Evolutionary conservation across 2,113 vertebrate genomes (phyloP).

Genomic region (Seriola aureovittata): DNA sequence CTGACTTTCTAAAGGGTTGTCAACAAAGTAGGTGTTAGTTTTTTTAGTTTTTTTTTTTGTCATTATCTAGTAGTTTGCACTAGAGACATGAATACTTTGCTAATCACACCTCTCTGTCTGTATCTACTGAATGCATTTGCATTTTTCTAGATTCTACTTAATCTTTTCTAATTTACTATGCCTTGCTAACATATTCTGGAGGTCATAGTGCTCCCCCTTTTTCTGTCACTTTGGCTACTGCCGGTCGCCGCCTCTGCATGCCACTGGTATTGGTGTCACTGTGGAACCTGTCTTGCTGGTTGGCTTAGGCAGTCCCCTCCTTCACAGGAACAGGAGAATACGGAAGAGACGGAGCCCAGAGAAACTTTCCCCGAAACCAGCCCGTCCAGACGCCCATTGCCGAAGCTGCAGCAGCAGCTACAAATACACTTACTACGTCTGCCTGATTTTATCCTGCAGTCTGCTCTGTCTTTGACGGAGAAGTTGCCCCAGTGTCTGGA

Average conservation of each 20-base stretch:
- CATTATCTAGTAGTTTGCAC: background rate
- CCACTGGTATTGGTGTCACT: conserved; percentile 70
- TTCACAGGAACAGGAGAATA: conserved; percentile 77
- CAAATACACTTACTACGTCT: conserved; percentile 79
- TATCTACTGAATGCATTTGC: conserved; percentile 22
- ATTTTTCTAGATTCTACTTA: conserved; percentile 9
- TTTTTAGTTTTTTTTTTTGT: background rate
- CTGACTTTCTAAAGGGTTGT: background rate
- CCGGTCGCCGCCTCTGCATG: conserved; percentile 75
- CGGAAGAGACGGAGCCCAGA: conserved; percentile 65
- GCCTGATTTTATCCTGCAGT: conserved; percentile 76
- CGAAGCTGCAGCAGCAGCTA: conserved; percentile 71
- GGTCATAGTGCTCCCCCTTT: conserved; percentile 13
- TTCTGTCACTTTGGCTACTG: conserved; percentile 59
- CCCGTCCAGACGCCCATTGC: conserved; percentile 65
- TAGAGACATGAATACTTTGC: background rate
- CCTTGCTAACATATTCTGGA: conserved; percentile 42
- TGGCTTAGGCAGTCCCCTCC: conserved; percentile 85
- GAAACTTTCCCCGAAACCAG: conserved; percentile 65
- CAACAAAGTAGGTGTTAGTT: background rate
- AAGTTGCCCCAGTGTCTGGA: conserved; percentile 42
- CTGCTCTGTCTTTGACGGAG: conserved; percentile 36
- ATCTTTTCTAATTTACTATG: conserved; percentile 17
- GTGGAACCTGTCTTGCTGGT: conserved; percentile 78
- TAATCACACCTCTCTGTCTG: conserved; percentile 7